phyloP scores from a whole-genome alignment of 92 coral and sea anemone genomes.

The Chrysogorgia sp. region DNA sequence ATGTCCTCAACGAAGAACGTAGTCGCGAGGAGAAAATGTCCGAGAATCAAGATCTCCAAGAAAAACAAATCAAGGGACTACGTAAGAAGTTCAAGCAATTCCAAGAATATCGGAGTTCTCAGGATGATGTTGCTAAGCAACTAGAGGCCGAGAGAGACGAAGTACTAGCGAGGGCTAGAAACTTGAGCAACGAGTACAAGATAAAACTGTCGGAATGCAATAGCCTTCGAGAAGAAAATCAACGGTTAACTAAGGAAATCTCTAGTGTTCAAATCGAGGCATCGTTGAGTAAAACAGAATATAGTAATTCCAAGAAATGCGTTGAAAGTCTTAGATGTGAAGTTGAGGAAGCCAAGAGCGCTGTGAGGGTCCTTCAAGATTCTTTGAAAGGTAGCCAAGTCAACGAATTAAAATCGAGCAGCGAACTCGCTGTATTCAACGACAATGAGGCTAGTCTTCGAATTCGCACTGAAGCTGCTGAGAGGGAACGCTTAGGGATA shows the following conservation, averaged over 20 bases:
- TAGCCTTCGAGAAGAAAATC: slow-evolving; percentile 14
- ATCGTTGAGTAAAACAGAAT: slow-evolving; percentile 10
- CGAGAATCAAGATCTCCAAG: slow-evolving; percentile 1
- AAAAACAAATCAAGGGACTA: slow-evolving; percentile 22
- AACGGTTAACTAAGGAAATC: slow-evolving; percentile 11
- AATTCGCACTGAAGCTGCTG: slow-evolving; percentile 13
- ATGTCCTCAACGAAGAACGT: slow-evolving; percentile 28
- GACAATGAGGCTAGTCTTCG: not conserved
- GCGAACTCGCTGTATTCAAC: slow-evolving; percentile 14
- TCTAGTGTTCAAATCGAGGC: slow-evolving; percentile 8
- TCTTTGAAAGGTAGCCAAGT: slow-evolving; percentile 28
- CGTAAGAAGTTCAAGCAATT: slow-evolving; percentile 10
- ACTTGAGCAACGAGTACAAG: slow-evolving; percentile 1
- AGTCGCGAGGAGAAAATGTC: slow-evolving; percentile 12
- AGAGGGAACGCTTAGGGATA: not conserved
- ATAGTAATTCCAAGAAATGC: not conserved
- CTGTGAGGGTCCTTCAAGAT: not conserved
- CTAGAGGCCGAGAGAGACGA: slow-evolving; percentile 8
- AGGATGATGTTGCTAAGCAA: slow-evolving; percentile 5
- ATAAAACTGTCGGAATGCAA: slow-evolving; percentile 8
- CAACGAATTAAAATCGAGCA: not conserved
- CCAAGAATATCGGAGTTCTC: not conserved
- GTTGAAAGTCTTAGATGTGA: not conserved
- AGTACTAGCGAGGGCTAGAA: slow-evolving; percentile 12
- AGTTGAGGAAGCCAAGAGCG: slow-evolving; percentile 1